phyloP scores from a whole-genome alignment of 1,140 invertebrate species.

The Harlomillsia oculata region DNA sequence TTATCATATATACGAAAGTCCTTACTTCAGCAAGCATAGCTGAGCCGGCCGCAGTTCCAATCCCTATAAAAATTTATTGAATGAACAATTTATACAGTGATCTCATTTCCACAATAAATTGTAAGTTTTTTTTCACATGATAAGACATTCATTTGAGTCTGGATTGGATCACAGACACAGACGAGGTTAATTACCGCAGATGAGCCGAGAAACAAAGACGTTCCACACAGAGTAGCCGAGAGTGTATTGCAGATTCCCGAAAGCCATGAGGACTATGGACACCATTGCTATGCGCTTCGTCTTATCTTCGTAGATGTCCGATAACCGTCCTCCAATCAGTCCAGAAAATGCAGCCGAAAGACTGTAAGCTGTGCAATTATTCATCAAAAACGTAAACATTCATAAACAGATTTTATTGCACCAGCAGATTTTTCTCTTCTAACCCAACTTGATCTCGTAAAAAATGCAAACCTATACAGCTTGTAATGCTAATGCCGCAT shows the following conservation, averaged over 20 bases:
- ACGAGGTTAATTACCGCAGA: no score
- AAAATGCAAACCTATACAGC: no score
- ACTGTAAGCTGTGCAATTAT: conserved; percentile 33
- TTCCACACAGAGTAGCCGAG: conserved; percentile 32
- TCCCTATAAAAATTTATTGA: conserved; percentile 2
- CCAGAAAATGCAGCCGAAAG: conserved; percentile 32
- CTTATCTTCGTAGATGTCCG: conserved; percentile 32
- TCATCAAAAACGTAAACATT: neutral
- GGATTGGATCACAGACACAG: no score
- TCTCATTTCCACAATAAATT: no score
- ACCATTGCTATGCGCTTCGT: conserved; percentile 33
- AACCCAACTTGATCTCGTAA: no score
- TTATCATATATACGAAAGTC: no score
- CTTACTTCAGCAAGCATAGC: conserved; percentile 30
- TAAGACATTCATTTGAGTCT: no score
- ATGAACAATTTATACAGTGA: conserved; percentile 5
- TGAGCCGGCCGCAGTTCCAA: conserved; percentile 25
- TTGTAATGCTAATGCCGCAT: no score
- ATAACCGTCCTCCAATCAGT: conserved; percentile 33
- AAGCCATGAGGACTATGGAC: conserved; percentile 29
- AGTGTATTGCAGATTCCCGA: conserved; percentile 35
- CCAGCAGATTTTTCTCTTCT: no score
- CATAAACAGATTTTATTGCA: neutral
- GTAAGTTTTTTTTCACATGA: no score
- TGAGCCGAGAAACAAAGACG: conserved; percentile 27